Percentiles rank a stretch among this genome's conserved stretches.
Evolutionary conservation across 35 echinoderm and acorn worm genomes (phyloP).

Genomic region (Strongylocentrotus purpuratus): DNA sequence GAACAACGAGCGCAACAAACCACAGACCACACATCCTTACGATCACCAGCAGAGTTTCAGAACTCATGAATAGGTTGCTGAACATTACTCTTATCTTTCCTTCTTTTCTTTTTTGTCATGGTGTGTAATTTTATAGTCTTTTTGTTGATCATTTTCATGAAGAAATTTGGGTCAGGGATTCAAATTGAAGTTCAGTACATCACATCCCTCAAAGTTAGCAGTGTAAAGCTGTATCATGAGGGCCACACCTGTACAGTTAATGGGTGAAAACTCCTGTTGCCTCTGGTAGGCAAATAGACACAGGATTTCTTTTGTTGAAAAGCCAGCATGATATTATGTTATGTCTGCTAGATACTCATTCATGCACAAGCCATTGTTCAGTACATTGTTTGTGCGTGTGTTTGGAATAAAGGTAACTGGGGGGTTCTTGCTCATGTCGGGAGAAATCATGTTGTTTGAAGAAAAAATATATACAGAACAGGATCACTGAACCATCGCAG

Average conservation of each 20-base stretch:
- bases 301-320: neutral
- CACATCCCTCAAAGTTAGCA: neutral
- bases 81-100: neutral
- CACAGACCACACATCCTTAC: neutral
- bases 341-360: neutral
- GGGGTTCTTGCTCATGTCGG: neutral
- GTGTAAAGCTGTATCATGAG: neutral
- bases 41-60: neutral
- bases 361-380: neutral
- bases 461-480: no score
- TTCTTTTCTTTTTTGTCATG: neutral
- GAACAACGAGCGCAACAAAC: neutral
- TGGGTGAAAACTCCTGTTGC: neutral
- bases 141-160: neutral
- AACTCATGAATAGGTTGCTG: neutral
- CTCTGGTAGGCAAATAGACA: neutral
- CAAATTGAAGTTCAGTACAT: slow-evolving; percentile 13
- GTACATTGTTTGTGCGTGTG: neutral
- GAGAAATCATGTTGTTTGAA: no score
- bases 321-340: neutral
- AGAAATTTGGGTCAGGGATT: neutral
- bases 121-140: neutral
- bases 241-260: neutral
- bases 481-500: no score
- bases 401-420: neutral